Conservation (phyloP, 2,113 vertebrate genomes). For the Amblyornis subalaris region DNA sequence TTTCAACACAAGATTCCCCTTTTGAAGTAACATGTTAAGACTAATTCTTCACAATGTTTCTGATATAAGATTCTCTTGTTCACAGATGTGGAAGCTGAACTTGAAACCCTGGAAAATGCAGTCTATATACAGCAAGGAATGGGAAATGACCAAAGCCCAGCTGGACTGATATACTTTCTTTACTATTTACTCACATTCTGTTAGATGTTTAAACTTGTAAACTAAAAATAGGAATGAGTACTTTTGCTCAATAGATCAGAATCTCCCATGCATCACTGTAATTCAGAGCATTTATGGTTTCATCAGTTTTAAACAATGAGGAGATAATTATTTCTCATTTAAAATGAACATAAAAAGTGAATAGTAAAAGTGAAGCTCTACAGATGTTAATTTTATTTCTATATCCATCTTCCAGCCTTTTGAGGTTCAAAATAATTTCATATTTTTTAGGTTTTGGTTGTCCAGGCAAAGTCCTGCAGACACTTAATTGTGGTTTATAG, state of each 20-base stretch:
- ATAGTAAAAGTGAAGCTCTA: not conserved
- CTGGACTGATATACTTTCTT: not conserved
- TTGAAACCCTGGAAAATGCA: not conserved
- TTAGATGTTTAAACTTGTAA: not conserved
- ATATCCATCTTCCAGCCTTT: not conserved
- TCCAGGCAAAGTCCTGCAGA: not conserved
- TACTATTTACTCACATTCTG: not conserved
- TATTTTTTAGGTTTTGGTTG: not conserved
- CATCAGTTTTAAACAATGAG: not conserved
- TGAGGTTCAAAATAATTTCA: not conserved
- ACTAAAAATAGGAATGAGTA: not conserved
- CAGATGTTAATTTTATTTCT: not conserved
- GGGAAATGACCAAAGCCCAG: not conserved
- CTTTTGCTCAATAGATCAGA: fast-evolving
- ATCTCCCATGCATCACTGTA: not conserved
- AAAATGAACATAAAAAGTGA: not conserved
- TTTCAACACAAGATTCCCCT: not conserved
- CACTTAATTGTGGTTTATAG: not conserved
- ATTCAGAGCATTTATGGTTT: not conserved
- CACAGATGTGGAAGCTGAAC: not conserved
- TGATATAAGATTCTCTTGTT: not conserved
- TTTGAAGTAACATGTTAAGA: not conserved
- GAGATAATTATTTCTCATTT: not conserved
- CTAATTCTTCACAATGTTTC: not conserved
- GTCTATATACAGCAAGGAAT: not conserved